Evolutionary conservation across 2,888 invertebrate genomes (phyloP).

Genomic region (Myopa tessellatipennis): DNA sequence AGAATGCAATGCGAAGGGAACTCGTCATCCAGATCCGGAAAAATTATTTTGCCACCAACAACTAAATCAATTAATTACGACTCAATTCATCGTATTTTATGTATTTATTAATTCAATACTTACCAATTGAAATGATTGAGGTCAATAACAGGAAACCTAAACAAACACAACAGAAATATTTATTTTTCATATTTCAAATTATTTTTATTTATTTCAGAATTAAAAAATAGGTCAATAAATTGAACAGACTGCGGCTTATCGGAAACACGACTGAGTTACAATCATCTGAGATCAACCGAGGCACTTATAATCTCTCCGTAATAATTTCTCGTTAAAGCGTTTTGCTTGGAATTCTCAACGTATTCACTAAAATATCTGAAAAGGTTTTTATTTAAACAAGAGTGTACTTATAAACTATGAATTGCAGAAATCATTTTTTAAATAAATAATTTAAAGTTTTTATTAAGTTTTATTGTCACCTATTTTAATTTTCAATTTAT

Average conservation of each 20-base stretch:
- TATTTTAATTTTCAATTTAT: neutral
- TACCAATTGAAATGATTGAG: neutral
- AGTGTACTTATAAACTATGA: neutral
- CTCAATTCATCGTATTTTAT: neutral
- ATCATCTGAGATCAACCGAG: neutral
- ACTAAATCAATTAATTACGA: conserved; percentile 22
- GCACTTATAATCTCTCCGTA: too few species aligned
- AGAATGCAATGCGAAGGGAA: conserved; percentile 6
- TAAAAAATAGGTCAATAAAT: neutral
- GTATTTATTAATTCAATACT: neutral
- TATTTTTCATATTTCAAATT: neutral
- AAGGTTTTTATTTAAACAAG: neutral
- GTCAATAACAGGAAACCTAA: neutral
- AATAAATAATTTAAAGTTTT: neutral
- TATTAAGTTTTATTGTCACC: neutral
- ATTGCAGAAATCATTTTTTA: neutral
- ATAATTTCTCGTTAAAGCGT: too few species aligned
- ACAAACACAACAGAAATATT: neutral
- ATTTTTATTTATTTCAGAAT: conserved; percentile 5
- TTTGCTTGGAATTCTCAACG: neutral
- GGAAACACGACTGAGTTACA: neutral
- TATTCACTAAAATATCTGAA: neutral
- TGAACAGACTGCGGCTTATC: conserved; percentile 2
- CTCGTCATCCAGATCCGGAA: conserved; percentile 8
- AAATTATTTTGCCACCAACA: conserved; percentile 4